Base-by-base conservation (phyloP, 2,797 vertebrate genomes). In the Hippocampus kuda region DNA sequence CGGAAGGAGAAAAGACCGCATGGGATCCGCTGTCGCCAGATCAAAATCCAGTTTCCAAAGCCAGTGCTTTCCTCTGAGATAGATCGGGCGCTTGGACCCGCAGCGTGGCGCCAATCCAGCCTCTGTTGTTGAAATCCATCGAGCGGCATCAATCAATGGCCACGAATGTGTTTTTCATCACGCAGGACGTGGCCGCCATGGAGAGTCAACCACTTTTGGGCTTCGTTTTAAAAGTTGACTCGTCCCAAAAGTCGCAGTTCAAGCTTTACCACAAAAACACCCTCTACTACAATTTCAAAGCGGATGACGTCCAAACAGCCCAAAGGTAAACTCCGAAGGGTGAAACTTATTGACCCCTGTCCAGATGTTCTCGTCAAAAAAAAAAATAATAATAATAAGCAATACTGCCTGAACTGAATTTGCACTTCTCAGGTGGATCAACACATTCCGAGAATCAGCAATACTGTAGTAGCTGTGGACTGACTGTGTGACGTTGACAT, bases 151-250 rank as follows among this genome's bases (percentile, higher is more conserved):
- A 20, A 9, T 24, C 13, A 2, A 30, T 27, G 6, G 20, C 44
- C 24, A 7, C 26, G 3, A 2, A 8, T 24, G 66, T 66, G 46
- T 78, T 68, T 44, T 79, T 46, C 20, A 11, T 22, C 16, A 10
- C 73, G 34, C 73, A 99, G 97, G 94, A 99, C 27, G 94, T 98
- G 53, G 96, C 95, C 68, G 97, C 97, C 38, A 86, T 95, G 79
- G 94, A 98, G 86, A 99, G 97, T 85, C 94, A 95, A 68, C 96
- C 97, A 63, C 88, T 99, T 71, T 81, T 99, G 41, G 97, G 97
- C 73, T 98, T 99, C 63, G 89, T 92, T 72, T 83, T 98, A 65
- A 88, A 86, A 78, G 90, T 86, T 71, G 93, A 95, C 71, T 80
- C 84, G 10, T 69, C 69, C n/a, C 83, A 92, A 41, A 91, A 87